These are phyloP conservation scores for Periophthalmus modestus DNA, from an alignment of 2,113 vertebrate species.

Conservation along the genomic window DNA sequence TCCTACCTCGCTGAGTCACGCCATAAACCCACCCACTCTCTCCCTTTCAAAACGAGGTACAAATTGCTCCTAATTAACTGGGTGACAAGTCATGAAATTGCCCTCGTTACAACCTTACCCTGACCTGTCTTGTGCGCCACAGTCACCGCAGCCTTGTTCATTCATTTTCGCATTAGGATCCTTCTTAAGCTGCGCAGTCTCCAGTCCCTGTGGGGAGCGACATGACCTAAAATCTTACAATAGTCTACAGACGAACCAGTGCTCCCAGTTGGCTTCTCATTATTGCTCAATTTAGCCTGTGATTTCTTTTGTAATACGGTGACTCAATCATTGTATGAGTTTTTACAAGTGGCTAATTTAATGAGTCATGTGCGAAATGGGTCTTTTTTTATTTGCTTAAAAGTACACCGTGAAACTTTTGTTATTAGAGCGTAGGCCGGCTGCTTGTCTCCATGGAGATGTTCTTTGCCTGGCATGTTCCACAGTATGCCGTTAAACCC, in stretches of 20 bases:
- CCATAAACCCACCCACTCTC: constrained; percentile 3
- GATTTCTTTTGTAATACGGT: not conserved
- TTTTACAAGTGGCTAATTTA: not conserved
- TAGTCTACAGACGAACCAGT: constrained; percentile 51
- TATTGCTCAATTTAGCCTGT: constrained; percentile 24
- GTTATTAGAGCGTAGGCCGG: no score
- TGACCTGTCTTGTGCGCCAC: not conserved
- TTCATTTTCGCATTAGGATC: not conserved
- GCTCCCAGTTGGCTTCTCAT: constrained; percentile 42
- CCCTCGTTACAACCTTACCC: constrained; percentile 9
- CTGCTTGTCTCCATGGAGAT: no score
- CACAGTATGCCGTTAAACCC: no score
- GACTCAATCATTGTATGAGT: not conserved
- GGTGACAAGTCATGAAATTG: constrained; percentile 23
- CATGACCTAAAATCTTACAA: constrained; percentile 47
- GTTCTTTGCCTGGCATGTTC: no score
- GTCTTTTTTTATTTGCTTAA: not conserved
- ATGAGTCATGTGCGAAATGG: not conserved
- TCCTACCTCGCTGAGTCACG: constrained; percentile 21
- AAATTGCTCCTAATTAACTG: constrained; percentile 33
- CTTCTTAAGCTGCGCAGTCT: constrained; percentile 11
- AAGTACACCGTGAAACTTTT: no score
- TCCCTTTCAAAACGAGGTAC: constrained; percentile 20
- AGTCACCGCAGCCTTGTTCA: constrained; percentile 7
- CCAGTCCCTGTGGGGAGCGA: constrained; percentile 36